Base-by-base conservation (phyloP, 2,113 vertebrate genomes). In the Brevimyrus niger region DNA sequence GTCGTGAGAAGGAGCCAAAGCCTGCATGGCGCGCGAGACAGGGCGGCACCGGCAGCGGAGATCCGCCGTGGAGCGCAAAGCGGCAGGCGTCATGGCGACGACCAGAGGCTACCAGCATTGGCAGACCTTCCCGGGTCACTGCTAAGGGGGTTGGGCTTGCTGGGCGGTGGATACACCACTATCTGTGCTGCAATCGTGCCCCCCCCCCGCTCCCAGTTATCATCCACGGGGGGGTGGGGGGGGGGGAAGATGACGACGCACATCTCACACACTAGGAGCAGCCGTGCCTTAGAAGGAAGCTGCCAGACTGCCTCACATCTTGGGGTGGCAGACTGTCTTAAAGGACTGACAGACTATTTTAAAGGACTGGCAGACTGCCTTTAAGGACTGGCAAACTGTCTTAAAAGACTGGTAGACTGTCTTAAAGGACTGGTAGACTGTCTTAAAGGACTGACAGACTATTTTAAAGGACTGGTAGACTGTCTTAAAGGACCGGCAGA, bases 91-190 rank as follows among this genome's bases (percentile, higher is more conserved):
- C 38, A 88, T 46, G 58, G 53, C 86, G 17, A 84, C 48, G 69
- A 93, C 90, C 92, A 93, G 92, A 93, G 95, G 93, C 94, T 92
- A 94, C 90, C 89, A 91, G 92, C 92, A 94, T 94, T 94, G 94
- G 95, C 94, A 82, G 88, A 42, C 87, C 0, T 89, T 88, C 90
- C 11, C 86, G 48, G 47, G 8, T 48, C 48, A 9, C 88, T 15
- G n/a, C 61, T 47, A 19, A 80, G 73, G 73, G 73, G 35, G 35
- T 38, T 80, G 73, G 73, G 15, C 44, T 15, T 27, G 44, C n/a
- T 31, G n/a, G 93, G 95, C 93, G 94, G 91, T 93, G 91, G 91
- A 90, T 92, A 91, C 90, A 91, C 90, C 80, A 46, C 92, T 95
- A 94, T 94, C 94, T 92, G 86, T 91, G 93, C 91, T 91, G 92